Percentiles rank a stretch among this genome's conserved stretches.
These are phyloP conservation scores for Capromys pilorides DNA, from an alignment of 2,797 vertebrate genomes.

Conservation along the genomic window DNA sequence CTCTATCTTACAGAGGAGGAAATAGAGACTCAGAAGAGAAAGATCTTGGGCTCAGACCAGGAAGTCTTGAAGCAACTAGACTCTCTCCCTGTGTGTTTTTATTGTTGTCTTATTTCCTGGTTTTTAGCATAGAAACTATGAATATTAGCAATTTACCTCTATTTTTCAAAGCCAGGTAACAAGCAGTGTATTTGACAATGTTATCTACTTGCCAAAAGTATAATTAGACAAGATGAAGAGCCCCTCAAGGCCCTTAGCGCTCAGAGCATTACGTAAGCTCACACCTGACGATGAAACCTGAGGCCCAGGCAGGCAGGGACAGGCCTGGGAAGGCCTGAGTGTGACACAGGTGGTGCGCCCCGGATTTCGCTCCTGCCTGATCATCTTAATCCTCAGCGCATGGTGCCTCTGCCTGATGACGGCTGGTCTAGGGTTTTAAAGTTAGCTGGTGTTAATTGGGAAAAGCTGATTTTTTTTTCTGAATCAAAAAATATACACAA, in stretches of 20 bases:
- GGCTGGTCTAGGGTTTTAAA: background rate
- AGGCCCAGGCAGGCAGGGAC: background rate
- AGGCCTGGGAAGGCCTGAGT: background rate
- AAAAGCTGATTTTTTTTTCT: background rate
- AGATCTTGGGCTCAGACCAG: background rate
- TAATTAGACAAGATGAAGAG: background rate
- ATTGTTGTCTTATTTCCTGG: background rate
- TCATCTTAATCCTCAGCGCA: background rate
- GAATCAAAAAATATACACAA: background rate
- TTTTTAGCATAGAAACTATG: conserved; percentile 33
- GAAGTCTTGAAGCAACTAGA: background rate
- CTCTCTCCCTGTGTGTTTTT: background rate
- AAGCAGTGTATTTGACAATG: conserved; percentile 29
- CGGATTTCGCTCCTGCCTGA: background rate
- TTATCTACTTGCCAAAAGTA: conserved; percentile 20
- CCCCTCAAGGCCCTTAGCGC: background rate
- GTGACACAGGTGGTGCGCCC: background rate
- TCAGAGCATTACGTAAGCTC: background rate
- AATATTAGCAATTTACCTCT: background rate
- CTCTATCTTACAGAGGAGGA: background rate
- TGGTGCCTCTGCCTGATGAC: background rate
- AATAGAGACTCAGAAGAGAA: background rate
- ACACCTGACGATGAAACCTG: background rate
- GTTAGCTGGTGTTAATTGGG: background rate
- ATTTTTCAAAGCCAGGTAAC: background rate